phyloP scores from a whole-genome alignment of 2,113 vertebrate species.

The Atrichornis clamosus region DNA sequence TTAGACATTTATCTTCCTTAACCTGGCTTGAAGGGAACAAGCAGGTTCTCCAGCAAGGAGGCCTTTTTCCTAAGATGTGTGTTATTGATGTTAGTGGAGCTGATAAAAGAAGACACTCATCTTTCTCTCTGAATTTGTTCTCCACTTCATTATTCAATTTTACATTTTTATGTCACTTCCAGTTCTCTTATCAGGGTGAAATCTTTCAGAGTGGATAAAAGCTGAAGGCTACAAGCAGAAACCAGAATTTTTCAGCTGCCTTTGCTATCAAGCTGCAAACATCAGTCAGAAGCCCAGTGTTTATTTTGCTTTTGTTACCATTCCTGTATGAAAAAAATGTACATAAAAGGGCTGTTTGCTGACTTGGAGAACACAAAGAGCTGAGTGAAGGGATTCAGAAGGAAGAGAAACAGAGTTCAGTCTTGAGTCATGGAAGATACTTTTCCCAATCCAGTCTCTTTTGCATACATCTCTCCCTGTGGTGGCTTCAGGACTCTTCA shows the following conservation, averaged over 20 bases:
- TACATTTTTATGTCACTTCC: constrained; percentile 16
- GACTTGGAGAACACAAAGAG: not conserved
- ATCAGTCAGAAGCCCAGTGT: not conserved
- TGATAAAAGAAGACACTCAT: not conserved
- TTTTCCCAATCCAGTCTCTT: not conserved
- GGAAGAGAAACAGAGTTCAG: not conserved
- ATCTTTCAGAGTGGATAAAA: constrained; percentile 7
- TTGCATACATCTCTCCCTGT: not conserved
- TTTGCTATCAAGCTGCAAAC: constrained; percentile 23
- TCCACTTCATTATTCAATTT: not conserved
- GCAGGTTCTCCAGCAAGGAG: not conserved
- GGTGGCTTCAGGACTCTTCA: not conserved
- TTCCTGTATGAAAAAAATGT: constrained; percentile 9
- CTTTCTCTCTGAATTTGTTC: not conserved
- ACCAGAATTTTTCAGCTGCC: constrained; percentile 3
- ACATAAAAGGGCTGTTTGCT: constrained; percentile 35
- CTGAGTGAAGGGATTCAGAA: not conserved
- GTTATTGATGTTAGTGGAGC: not conserved
- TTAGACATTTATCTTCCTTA: not conserved
- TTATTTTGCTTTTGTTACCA: constrained; percentile 38
- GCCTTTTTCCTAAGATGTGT: not conserved
- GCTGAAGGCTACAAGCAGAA: not conserved
- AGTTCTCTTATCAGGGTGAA: not conserved
- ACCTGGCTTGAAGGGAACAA: not conserved
- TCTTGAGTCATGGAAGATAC: not conserved